These are phyloP conservation scores for Chelonia mydas DNA, from an alignment of 2,797 vertebrate species.

Conservation along the genomic window DNA sequence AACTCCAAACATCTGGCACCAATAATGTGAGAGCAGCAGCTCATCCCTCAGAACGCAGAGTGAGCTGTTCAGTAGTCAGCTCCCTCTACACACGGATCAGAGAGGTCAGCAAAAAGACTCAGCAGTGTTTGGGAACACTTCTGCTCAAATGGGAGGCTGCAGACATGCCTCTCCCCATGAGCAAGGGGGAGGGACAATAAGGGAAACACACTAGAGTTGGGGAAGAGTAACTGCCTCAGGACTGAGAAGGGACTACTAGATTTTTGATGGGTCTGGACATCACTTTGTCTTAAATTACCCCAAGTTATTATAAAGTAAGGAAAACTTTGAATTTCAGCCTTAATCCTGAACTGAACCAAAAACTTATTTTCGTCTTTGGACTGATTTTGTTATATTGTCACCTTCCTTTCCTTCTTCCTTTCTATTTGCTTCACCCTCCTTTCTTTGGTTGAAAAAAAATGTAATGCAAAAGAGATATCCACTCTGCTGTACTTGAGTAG, in stretches of 20 bases:
- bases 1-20: neutral
- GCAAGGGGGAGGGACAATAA: neutral
- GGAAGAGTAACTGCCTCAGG: rapidly evolving
- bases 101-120: neutral
- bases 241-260: rapidly evolving
- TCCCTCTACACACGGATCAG: neutral
- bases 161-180: neutral
- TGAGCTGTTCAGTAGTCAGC: neutral
- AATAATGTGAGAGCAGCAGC: neutral
- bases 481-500: neutral
- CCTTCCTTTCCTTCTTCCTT: neutral
- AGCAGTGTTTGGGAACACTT: neutral
- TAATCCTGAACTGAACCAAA: rapidly evolving
- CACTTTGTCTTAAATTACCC: neutral
- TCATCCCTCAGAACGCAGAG: neutral
- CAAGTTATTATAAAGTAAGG: neutral
- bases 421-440: neutral
- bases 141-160: neutral
- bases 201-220: rapidly evolving
- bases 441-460: neutral
- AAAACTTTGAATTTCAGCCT: neutral
- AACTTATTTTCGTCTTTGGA: neutral
- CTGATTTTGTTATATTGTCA: neutral
- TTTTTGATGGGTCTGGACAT: neutral
- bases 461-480: neutral